A percentile compares a stretch with the other conserved stretches of the same genome.
phyloP scores from a whole-genome alignment of 2,888 invertebrate species.

The Sphaerophoria rueppellii region DNA sequence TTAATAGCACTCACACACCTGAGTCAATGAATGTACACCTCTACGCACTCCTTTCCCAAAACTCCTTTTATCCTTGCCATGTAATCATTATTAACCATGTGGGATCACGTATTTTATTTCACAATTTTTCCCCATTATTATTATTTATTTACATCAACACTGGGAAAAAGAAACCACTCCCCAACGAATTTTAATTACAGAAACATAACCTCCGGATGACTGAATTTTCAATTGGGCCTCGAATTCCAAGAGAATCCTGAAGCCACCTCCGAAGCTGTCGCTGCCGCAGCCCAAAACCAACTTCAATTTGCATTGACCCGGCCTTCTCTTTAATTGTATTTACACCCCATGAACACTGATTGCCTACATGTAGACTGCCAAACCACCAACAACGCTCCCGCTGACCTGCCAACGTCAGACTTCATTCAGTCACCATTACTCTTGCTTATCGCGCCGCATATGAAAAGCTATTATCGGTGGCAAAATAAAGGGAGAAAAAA shows the following conservation, averaged over 20 bases:
- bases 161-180: neutral
- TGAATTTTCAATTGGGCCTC: neutral
- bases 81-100: conserved; percentile 18
- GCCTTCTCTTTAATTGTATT: neutral
- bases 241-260: too few species aligned
- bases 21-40: neutral
- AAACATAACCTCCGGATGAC: conserved; percentile 18
- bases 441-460: conserved; percentile 17
- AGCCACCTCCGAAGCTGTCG: neutral
- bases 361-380: neutral
- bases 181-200: conserved; percentile 60
- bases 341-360: conserved; percentile 1
- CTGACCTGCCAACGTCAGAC: neutral
- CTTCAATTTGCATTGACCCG: neutral
- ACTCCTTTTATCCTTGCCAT: neutral
- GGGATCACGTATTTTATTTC: conserved; percentile 34
- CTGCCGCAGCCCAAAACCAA: neutral
- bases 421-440: conserved; percentile 15
- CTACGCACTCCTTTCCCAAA: neutral
- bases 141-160: conserved; percentile 41
- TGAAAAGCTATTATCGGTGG: conserved; percentile 22
- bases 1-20: conserved; percentile 17
- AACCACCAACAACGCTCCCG: neutral
- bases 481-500: neutral
- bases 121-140: conserved; percentile 17